Evolutionary conservation across 2,797 vertebrate genomes (phyloP), one percentile per base, ranked within the genome.

Genomic region (Intellagama lesueurii): DNA sequence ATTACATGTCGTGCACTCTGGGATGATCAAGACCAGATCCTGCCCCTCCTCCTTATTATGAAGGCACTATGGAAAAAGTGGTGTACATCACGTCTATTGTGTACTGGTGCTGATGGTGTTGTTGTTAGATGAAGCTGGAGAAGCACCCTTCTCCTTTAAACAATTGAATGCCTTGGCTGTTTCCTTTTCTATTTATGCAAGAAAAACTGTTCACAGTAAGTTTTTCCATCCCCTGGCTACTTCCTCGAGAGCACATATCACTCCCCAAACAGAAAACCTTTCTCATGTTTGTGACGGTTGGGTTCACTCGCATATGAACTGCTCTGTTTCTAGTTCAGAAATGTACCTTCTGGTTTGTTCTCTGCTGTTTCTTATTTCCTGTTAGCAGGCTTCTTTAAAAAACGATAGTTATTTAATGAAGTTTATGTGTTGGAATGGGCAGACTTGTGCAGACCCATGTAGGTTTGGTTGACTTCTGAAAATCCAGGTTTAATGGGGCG

Each of bases 121-220:
- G 96, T 97, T 96, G 96, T 95, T 96, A 97, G 96, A 93, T 96
- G 91, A 97, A 95, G 93, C 93, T 96, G 95, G 95, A 96, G 93
- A 64, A 83, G 87, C 90, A 84, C 93, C 92, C 89, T 70, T 56
- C 79, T 93, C 94, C 92, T 89, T 92, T 96, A 97, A 91, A 98
- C 97, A 98, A 98, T 98, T 97, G 97, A 97, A 98, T 98, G 98
- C 81, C 98, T 97, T 96, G 88, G 94, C 96, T 95, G 96, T 97
- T 98, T 98, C 98, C 98, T 64, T 52, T 91, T 86, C 66, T 97
- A 97, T 98, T 98, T 98, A 96, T 98, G 95, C 97, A 96, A 97
- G 96, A 97, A 94, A 93, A 95, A 92, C 89, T 93, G 96, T 97
- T 97, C 96, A 98, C 97, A 98, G 98, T 98, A 95, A 96, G 0